Evolutionary conservation across 2,797 vertebrate genomes (phyloP), one percentile per base, ranked within the genome.

Genomic region (Sciurus carolinensis): DNA sequence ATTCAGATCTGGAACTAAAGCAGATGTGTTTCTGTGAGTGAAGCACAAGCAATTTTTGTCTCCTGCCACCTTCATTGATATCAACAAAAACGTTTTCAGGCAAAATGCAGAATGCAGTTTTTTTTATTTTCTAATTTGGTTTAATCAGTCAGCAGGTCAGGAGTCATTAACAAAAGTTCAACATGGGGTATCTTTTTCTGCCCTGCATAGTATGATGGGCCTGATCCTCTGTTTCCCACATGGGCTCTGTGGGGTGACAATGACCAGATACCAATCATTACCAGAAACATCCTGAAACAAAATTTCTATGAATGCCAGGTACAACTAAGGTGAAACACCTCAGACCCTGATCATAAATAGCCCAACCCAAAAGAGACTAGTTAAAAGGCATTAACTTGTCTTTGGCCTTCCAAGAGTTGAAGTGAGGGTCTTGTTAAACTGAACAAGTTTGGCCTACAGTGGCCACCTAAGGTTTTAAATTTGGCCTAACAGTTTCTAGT

Each of bases 51-150:
- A 44, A 3, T 33, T 81, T 79, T 33, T 91, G 88, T 5, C 50
- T 75, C 33, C 22, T 86, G 47, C 28, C 8, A 20, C n/a, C 47
- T 89, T 83, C 42, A 59, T 36, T 42, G 10, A 36, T 33, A 62
- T 91, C 62, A 73, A 83, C 30, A 76, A 62, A 84, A 76, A 81
- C 22, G 20, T 89, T 77, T 75, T 44, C 36, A 26, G 42, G 83
- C 47, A 33, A 85, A 88, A 80, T 80, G 50, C 57, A 93, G 88
- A 91, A 24, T 10, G 81, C 54, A 86, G 28, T 39, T 66, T 36
- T 36, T 57, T 85, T 59, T n/a, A 7, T 73, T 80, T 96, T 79
- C 24, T 73, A 7, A 50, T 67, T 66, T 44, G 30, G 18, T 81
- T 87, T 85, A 39, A 72, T 87, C 33, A 26, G 50, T 17, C 44